Percentiles rank a stretch among this genome's conserved stretches.
These are phyloP conservation scores for Drosophila serrata DNA, from an alignment of 1,140 invertebrate species.

Conservation along the genomic window DNA sequence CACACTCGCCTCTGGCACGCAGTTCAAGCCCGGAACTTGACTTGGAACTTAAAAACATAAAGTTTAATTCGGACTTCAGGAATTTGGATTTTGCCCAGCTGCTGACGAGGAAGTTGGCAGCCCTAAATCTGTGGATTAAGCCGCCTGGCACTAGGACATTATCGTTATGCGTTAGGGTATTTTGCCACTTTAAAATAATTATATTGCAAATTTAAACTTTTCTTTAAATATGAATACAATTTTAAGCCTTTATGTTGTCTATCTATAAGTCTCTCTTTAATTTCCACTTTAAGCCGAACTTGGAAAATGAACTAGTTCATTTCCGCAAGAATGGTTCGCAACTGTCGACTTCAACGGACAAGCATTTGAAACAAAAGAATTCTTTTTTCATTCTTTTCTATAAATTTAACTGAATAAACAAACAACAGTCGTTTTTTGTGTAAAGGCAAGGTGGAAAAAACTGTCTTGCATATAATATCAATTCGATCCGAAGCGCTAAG, in stretches of 20 bases:
- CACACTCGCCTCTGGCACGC: conserved; percentile 10
- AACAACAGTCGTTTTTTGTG: conserved; percentile 1
- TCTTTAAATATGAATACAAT: no score
- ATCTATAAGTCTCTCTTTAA: background rate
- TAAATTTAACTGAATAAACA: conserved; percentile 38
- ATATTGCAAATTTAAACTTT: background rate
- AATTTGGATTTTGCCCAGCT: conserved; percentile 5
- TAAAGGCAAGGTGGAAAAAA: background rate
- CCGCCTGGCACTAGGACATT: conserved; percentile 6
- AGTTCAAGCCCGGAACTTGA: background rate
- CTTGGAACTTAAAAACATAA: background rate
- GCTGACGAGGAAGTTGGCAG: conserved; percentile 7
- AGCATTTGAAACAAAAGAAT: conserved; percentile 13
- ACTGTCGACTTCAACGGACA: background rate
- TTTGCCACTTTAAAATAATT: background rate
- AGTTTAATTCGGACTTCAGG: background rate
- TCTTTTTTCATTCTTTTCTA: background rate
- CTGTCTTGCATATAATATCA: conserved; percentile 3
- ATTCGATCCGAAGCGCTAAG: conserved; percentile 13
- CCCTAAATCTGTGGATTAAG: conserved; percentile 17
- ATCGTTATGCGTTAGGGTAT: conserved; percentile 28
- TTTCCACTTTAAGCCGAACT: background rate
- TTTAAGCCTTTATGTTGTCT: no score
- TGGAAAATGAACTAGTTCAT: background rate
- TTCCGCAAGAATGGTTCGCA: conserved; percentile 3